phyloP scores from a whole-genome alignment of 2,797 vertebrate species.

The Tamandua tetradactyla region DNA sequence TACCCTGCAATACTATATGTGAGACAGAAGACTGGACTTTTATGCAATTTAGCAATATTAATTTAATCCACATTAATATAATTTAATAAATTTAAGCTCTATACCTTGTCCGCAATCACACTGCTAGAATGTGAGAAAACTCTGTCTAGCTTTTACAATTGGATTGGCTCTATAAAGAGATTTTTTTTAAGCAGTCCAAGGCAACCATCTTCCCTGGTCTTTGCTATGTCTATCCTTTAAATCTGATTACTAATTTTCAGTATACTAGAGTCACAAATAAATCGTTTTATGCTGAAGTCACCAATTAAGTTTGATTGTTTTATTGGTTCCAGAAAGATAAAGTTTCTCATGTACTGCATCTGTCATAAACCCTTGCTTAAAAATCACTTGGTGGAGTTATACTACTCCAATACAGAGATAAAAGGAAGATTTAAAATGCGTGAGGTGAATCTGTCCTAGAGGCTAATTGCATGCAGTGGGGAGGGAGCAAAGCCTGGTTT shows the following conservation, averaged over 20 bases:
- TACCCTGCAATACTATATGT: neutral
- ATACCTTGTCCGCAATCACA: too few species aligned
- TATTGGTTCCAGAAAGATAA: conserved; percentile 76
- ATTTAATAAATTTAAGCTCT: neutral
- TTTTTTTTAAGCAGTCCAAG: neutral
- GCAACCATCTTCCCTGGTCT: neutral
- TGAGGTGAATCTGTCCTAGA: conserved; percentile 77
- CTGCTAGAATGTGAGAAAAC: rapidly evolving
- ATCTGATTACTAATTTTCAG: conserved; percentile 46
- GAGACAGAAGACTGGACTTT: neutral
- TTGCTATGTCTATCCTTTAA: neutral
- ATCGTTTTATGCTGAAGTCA: conserved; percentile 70
- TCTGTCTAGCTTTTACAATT: neutral
- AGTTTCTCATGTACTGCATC: conserved; percentile 76
- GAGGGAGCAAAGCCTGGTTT: conserved; percentile 69
- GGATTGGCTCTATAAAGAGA: neutral
- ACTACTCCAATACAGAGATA: conserved; percentile 76
- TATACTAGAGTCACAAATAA: conserved; percentile 74
- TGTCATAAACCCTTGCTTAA: conserved; percentile 83
- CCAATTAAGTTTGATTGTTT: conserved; percentile 83
- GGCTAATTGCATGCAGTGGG: conserved; percentile 77
- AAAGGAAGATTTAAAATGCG: conserved; percentile 82
- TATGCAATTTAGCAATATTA: neutral
- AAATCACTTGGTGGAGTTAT: conserved; percentile 74
- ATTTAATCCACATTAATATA: neutral